A percentile compares a stretch with the other conserved stretches of the same genome.
Evolutionary conservation across 1,140 invertebrate genomes (phyloP).

Genomic region (Sarcophaga peregrina): DNA sequence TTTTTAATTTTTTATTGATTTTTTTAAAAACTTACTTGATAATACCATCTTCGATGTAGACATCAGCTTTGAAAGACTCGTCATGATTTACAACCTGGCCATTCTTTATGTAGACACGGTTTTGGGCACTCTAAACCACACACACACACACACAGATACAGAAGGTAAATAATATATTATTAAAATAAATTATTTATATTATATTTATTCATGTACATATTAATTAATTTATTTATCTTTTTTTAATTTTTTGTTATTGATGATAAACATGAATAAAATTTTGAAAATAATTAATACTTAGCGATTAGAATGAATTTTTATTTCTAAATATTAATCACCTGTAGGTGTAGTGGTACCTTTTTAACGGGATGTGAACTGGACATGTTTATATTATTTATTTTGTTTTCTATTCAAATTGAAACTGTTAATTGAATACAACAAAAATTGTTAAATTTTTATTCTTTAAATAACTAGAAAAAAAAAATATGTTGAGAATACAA

Average conservation of each 20-base stretch:
- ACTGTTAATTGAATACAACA: neutral
- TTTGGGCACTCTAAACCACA: conserved; percentile 88
- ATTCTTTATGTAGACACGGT: conserved; percentile 93
- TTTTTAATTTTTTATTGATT: neutral
- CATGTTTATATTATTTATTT: conserved; percentile 48
- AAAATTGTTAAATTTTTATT: neutral
- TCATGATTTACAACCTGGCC: conserved; percentile 97
- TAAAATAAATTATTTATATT: no score
- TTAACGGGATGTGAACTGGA: conserved; percentile 76
- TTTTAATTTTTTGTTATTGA: no score
- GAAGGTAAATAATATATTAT: no score
- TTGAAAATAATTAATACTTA: no score
- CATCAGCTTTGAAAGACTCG: conserved; percentile 85
- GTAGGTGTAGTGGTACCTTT: conserved; percentile 93
- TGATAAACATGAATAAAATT: no score
- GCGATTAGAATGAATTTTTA: neutral
- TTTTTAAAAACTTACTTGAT: conserved; percentile 56
- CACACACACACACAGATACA: no score
- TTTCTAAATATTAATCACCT: conserved; percentile 70
- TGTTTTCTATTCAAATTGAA: neutral
- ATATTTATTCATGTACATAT: no score
- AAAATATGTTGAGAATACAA: neutral
- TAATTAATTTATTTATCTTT: no score
- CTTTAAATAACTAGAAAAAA: neutral
- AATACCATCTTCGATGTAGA: conserved; percentile 65